A percentile compares a stretch with the other conserved stretches of the same genome.
Evolutionary conservation across 2,113 vertebrate genomes (phyloP).

Genomic region (Nycticryphes semicollaris): DNA sequence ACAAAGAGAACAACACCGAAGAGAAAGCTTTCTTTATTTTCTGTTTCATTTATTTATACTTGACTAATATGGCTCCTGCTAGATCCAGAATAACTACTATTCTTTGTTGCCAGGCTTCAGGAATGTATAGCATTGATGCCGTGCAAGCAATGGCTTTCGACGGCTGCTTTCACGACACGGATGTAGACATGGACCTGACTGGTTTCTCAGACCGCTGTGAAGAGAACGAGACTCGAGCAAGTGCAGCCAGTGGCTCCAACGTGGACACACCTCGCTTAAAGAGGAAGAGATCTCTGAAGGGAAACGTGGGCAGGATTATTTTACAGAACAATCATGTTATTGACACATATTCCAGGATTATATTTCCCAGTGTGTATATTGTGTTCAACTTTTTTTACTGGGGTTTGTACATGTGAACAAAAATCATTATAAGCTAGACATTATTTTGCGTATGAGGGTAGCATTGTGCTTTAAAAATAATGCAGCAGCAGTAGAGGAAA

Average conservation of each 20-base stretch:
- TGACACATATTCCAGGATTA: constrained; percentile 89
- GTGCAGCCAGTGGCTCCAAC: constrained; percentile 47
- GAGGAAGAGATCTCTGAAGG: constrained; percentile 78
- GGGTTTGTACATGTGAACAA: constrained; percentile 84
- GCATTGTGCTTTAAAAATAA: not conserved
- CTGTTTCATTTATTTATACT: not conserved
- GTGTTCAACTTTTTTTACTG: constrained; percentile 93
- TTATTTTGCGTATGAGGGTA: not conserved
- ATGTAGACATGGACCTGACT: constrained; percentile 73
- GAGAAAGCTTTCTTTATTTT: not conserved
- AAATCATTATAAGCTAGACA: not conserved
- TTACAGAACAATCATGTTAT: constrained; percentile 90
- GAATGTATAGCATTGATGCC: constrained; percentile 75
- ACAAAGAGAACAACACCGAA: not conserved
- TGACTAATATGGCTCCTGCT: not conserved
- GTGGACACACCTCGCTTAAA: constrained; percentile 64
- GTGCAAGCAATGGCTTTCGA: constrained; percentile 87
- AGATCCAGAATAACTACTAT: not conserved
- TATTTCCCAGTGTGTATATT: constrained; percentile 89
- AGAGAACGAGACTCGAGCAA: constrained; percentile 47
- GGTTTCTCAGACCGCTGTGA: constrained; percentile 65
- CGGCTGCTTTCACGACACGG: constrained; percentile 83
- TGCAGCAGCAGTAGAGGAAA: not conserved
- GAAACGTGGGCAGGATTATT: constrained; percentile 81
- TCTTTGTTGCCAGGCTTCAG: constrained; percentile 75